Conservation (phyloP, 1,140 invertebrate species). For the Propsilocerus akamusi region DNA sequence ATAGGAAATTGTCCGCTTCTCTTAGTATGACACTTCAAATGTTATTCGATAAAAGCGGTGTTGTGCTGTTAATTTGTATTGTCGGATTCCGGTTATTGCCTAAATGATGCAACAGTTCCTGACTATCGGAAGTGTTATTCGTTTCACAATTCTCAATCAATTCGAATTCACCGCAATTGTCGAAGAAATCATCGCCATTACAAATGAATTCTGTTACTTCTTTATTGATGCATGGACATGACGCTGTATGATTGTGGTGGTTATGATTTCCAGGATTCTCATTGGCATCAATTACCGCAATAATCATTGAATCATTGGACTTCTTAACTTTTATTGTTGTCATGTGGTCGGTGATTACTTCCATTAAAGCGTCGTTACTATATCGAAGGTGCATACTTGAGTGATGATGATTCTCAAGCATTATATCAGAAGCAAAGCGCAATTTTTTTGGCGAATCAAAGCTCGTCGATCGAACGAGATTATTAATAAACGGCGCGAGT, state of each 20-base stretch:
- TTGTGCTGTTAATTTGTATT: background rate
- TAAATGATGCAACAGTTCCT: background rate
- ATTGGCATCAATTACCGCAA: conserved; percentile 5
- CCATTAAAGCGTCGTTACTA: conserved; percentile 35
- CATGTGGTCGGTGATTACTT: conserved; percentile 26
- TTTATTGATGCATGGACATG: conserved; percentile 27
- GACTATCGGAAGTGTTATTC: background rate
- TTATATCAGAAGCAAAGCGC: conserved; percentile 50
- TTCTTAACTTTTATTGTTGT: conserved; percentile 15
- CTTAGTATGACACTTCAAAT: no score
- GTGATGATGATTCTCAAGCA: conserved; percentile 40
- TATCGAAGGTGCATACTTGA: conserved; percentile 26
- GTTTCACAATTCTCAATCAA: no score
- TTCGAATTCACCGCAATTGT: no score
- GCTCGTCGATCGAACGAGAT: conserved; percentile 39
- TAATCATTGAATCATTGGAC: conserved; percentile 19
- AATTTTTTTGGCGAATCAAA: conserved; percentile 63
- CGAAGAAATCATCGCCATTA: background rate
- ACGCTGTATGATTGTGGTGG: conserved; percentile 20
- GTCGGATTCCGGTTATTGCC: background rate
- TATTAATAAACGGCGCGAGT: conserved; percentile 4
- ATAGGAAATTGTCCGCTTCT: no score
- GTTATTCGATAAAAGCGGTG: background rate
- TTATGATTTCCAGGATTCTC: background rate
- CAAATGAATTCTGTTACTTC: background rate